phyloP scores from a whole-genome alignment of 2,888 invertebrate genomes.

The Philereme transversata region DNA sequence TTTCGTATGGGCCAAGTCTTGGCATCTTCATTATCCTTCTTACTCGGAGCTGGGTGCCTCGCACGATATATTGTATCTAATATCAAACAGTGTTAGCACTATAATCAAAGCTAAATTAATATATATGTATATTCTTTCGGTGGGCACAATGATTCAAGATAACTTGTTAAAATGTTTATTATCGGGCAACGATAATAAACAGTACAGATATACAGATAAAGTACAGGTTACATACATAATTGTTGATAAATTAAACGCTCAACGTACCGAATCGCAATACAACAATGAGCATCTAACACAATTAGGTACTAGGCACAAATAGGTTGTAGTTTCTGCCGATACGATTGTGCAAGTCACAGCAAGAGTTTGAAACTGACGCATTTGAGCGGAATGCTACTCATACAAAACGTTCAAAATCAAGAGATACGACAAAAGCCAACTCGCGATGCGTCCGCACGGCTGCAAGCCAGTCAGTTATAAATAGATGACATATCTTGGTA shows the following conservation, averaged over 20 bases:
- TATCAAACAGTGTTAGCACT: too few species aligned
- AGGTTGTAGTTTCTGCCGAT: conserved; percentile 23
- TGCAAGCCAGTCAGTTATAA: conserved; percentile 74
- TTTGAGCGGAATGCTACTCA: conserved; percentile 40
- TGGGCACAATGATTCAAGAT: too few species aligned
- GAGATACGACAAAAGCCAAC: conserved; percentile 62
- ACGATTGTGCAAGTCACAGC: conserved; percentile 40
- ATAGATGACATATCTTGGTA: conserved; percentile 78
- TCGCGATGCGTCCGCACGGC: conserved; percentile 63
- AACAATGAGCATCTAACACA: conserved; percentile 21
- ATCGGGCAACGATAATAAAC: too few species aligned
- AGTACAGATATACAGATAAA: too few species aligned
- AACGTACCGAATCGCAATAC: conserved; percentile 12
- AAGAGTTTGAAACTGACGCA: conserved; percentile 36
- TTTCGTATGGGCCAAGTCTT: too few species aligned
- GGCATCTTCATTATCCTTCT: too few species aligned
- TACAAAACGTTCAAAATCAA: conserved; percentile 63
- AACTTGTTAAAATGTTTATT: too few species aligned
- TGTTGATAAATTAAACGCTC: conserved; percentile 15
- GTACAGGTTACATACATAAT: too few species aligned
- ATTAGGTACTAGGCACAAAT: conserved; percentile 5
- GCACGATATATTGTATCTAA: too few species aligned
- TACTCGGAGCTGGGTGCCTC: too few species aligned
- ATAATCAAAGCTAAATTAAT: too few species aligned
- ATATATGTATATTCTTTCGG: too few species aligned